These are phyloP conservation scores for Zosterops pallidus DNA, from an alignment of 2,113 vertebrate genomes.

Conservation along the genomic window DNA sequence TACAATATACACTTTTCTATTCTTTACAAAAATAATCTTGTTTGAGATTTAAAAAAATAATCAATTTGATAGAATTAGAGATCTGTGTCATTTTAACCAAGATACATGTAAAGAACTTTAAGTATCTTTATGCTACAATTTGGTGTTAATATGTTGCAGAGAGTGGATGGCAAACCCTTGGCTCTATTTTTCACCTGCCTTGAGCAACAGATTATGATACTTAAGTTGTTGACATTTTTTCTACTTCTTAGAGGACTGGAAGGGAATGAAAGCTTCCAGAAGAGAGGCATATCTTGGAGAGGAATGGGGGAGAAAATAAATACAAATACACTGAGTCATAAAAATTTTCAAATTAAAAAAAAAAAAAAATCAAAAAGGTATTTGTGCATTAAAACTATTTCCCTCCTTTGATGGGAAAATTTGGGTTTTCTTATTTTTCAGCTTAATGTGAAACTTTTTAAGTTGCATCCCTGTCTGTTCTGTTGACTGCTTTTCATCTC, in stretches of 20 bases:
- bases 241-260: neutral
- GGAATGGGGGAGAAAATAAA: neutral
- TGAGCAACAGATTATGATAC: neutral
- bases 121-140: neutral
- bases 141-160: neutral
- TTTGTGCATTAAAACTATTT: neutral
- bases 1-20: neutral
- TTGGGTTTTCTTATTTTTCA: neutral
- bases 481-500: neutral
- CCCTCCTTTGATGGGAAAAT: rapidly evolving
- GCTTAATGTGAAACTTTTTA: neutral
- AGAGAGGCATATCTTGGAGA: neutral
- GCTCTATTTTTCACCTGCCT: neutral
- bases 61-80: neutral
- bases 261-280: neutral
- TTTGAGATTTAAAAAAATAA: neutral
- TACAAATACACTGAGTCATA: neutral
- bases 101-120: neutral
- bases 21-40: neutral
- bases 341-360: neutral
- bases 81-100: neutral
- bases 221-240: neutral
- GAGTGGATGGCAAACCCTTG: neutral
- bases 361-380: neutral
- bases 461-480: neutral